Conservation (phyloP, 2,888 invertebrate genomes). For the Eupithecia inturbata region DNA sequence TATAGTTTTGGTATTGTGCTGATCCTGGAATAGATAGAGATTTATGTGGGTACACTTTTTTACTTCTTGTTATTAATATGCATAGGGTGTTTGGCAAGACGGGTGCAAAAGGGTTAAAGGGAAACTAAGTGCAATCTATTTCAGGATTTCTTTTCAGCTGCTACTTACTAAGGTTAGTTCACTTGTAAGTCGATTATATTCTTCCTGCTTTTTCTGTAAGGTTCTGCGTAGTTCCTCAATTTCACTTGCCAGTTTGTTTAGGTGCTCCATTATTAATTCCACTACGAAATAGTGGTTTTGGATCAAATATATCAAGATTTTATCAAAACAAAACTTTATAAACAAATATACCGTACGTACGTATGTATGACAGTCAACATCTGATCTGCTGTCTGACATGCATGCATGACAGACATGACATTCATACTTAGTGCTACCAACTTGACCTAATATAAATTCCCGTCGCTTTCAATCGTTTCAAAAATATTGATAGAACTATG, state of each 20-base stretch:
- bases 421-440: neutral
- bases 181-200: constrained; percentile 71
- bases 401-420: too few relatives aligned
- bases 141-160: neutral
- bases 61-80: too few relatives aligned
- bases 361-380: neutral
- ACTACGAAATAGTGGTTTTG: neutral
- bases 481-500: neutral
- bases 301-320: neutral
- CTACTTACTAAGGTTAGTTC: constrained; percentile 59
- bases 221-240: constrained; percentile 73
- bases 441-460: neutral
- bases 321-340: neutral
- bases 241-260: constrained; percentile 69
- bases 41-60: too few relatives aligned
- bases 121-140: neutral
- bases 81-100: too few relatives aligned
- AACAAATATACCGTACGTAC: neutral
- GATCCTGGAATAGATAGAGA: neutral
- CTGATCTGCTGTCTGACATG: too few relatives aligned
- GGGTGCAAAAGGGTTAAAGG: neutral
- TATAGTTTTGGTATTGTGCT: neutral
- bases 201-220: constrained; percentile 78
- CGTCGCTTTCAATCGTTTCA: neutral
- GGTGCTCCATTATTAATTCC: constrained; percentile 12